Base-by-base conservation (phyloP, 2,113 vertebrate genomes). In the Stegastes partitus region DNA sequence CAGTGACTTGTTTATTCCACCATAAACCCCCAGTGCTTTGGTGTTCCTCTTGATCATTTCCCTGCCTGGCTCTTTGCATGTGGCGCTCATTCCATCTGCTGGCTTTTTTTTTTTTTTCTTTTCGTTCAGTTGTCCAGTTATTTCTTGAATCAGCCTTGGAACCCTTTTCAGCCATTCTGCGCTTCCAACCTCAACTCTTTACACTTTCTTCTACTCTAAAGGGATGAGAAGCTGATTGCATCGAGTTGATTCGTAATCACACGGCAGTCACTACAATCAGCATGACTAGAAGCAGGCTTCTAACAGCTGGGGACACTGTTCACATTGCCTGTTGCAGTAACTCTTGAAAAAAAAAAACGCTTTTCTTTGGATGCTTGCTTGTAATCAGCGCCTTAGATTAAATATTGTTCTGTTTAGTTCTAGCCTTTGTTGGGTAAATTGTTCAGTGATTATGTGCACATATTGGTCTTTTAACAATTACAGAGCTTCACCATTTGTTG, bases 41-140 rank as follows among this genome's bases (percentile, higher is more conserved):
- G 9, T 28, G 22, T 49, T 57, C 15, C 26, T 58, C 14, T 49
- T 31, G 11, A 34, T 50, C 34, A 28, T 50, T 51, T 44, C 55
- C 51, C 37, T 21, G 50, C 63, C 45, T 72, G 50, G 25, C 23
- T 51, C 57, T 63, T 51, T 85, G 80, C 80, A 81, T 81, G 82
- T 74, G 28, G 53, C 77, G 56, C 50, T 76, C 74, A 80, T 70
- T 66, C 39, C 51, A 15, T 82, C 68, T 66, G 49, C 69, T 61
- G 51, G 15, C 34, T 70, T 79, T 65, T 69, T 31, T 63, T n/a
- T n/a, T n/a, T n/a, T n/a, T n/a, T n/a, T n/a, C n/a, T n/a, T n/a
- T n/a, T n/a, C n/a, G 19, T 80, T 55, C 39, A 77, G 8, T 70
- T 9, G 21, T 81, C 14, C 19, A 15, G 0, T 62, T 68, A 49